Conservation (phyloP, 2,888 invertebrate species). For the Emesis castigata region DNA sequence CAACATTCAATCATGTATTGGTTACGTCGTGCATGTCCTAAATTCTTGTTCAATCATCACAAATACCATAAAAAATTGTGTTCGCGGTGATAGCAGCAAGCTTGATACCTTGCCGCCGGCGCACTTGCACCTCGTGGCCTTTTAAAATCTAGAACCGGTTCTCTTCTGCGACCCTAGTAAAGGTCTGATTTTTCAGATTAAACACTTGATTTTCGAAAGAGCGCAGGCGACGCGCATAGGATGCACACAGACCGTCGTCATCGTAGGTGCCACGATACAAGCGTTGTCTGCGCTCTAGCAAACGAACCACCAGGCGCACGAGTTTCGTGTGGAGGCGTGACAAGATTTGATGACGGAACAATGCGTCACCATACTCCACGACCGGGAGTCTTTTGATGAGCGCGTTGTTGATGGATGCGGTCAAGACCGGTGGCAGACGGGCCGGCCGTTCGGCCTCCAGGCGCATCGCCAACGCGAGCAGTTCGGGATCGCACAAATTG, state of each 20-base stretch:
- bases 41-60: no score
- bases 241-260: no score
- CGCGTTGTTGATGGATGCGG: background rate
- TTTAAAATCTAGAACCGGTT: background rate
- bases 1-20: no score
- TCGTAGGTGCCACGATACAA: no score
- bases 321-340: slow-evolving; percentile 2
- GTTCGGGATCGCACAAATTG: background rate
- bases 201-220: background rate
- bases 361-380: slow-evolving; percentile 2
- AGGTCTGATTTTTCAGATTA: background rate
- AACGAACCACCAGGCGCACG: background rate
- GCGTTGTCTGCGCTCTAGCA: no score
- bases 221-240: background rate
- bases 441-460: background rate
- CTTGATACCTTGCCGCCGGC: background rate
- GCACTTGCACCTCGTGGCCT: background rate
- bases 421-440: background rate
- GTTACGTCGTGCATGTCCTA: no score
- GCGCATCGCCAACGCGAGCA: background rate
- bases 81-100: background rate
- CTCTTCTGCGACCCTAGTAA: background rate
- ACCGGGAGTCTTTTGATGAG: background rate
- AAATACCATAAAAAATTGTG: background rate
- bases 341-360: slow-evolving; percentile 3